Evolutionary conservation across 2,797 vertebrate genomes (phyloP), one percentile per base, ranked within the genome.

Genomic region (Mionectes olivaceus): DNA sequence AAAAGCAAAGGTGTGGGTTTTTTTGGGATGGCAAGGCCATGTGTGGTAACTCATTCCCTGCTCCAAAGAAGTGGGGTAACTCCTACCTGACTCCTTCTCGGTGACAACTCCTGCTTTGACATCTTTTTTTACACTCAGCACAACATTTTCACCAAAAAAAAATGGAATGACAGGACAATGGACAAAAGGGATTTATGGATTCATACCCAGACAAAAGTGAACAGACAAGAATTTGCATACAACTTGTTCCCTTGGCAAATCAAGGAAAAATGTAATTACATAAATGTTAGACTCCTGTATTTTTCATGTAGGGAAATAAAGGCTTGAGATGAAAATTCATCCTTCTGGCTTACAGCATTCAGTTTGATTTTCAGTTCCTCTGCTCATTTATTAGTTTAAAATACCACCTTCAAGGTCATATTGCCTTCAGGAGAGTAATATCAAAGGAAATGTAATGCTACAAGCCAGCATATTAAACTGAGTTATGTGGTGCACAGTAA

Each of bases 351-450:
- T 85, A 50, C 19, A 94, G 22, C 15, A 13, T 37, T 84, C 4
- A 6, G 37, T 57, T 75, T 95, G 61, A 70, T 84, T 92, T 93
- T 74, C 57, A 69, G 59, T 43, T 85, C 43, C 7, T 44, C 67
- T 91, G 44, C 65, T 89, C 89, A 71, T 91, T 94, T 91, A 91
- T 93, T 87, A 81, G 50, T 89, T 94, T 92, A 91, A 93, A 95
- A 91, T 91, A 92, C 68, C 87, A 92, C 57, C 76, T 95, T 76
- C 93, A 86, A 85, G 91, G 76, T 89, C 87, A 5, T 44, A 44
- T 43, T 86, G 61, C 89, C 79, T 93, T 89, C 89, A 85, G 79
- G 73, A 93, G 78, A 92, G 57, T 55, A 92, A 85, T 89, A 83
- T 81, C 81, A 68, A 74, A 94, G 82, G 79, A 87, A 95, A 95